Conservation (phyloP, 1,140 invertebrate species). For the Saccostrea echinata region DNA sequence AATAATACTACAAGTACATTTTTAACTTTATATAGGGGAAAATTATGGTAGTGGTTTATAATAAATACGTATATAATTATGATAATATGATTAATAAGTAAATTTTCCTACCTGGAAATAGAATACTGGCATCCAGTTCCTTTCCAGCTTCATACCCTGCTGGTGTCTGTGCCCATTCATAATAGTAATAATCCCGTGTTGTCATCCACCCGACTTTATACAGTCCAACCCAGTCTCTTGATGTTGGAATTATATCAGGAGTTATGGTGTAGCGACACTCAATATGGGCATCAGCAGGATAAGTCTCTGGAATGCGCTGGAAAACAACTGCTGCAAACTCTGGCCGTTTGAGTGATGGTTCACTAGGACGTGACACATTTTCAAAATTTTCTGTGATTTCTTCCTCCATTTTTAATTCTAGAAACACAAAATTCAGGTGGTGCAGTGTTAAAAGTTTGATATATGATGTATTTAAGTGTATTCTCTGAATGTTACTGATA, state of each 20-base stretch:
- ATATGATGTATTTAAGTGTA: too few species aligned
- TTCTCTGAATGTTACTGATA: too few species aligned
- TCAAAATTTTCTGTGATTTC: not conserved
- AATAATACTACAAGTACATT: too few species aligned
- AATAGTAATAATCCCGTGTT: conserved; percentile 72
- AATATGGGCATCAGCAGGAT: conserved; percentile 75
- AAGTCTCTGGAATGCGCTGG: conserved; percentile 75
- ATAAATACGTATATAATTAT: too few species aligned
- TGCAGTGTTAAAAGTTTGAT: too few species aligned
- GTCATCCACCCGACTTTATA: conserved; percentile 78
- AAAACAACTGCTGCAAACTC: conserved; percentile 78
- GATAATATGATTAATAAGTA: too few species aligned
- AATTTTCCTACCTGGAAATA: conserved; percentile 69
- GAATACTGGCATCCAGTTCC: conserved; percentile 65
- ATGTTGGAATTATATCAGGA: conserved; percentile 65
- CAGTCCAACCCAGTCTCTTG: conserved; percentile 77
- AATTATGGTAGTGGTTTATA: too few species aligned
- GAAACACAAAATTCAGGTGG: not conserved
- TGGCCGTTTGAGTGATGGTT: conserved; percentile 52
- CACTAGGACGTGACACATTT: not conserved
- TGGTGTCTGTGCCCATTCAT: conserved; percentile 72
- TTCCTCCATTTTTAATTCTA: not conserved
- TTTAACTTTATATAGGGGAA: too few species aligned
- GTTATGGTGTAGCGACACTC: conserved; percentile 76
- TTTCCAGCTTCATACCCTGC: conserved; percentile 61